Percentiles rank a stretch among this genome's conserved stretches.
Conservation (phyloP, 1,140 invertebrate genomes). For the Cardiocondyla obscurior region DNA sequence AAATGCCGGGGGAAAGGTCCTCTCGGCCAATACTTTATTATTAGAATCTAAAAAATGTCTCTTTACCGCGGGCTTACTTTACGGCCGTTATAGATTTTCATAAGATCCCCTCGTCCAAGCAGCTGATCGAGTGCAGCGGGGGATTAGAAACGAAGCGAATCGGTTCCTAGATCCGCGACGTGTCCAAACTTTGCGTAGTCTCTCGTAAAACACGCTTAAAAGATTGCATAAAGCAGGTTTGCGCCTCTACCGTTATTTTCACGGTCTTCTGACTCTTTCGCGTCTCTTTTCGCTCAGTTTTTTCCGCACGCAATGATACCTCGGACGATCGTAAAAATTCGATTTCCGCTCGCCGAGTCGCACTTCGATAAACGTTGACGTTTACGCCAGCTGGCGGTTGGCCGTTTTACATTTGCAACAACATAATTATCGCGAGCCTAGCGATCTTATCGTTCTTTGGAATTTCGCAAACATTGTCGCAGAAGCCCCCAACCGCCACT, state of each 20-base stretch:
- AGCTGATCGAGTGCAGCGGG: not conserved
- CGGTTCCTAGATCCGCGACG: not conserved
- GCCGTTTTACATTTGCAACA: constrained; percentile 6
- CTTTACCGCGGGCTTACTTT: not conserved
- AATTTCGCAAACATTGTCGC: constrained; percentile 45
- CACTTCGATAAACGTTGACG: constrained; percentile 16
- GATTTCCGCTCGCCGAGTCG: not conserved
- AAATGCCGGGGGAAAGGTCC: not conserved
- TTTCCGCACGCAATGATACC: not conserved
- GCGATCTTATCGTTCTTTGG: not conserved
- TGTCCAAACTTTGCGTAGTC: not conserved
- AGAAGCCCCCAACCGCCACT: not conserved
- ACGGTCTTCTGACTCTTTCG: not conserved
- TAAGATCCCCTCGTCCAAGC: not conserved
- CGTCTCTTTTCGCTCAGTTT: not conserved
- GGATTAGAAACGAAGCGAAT: not conserved
- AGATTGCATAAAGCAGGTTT: constrained; percentile 5
- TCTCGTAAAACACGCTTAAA: constrained; percentile 26
- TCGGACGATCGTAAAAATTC: not conserved
- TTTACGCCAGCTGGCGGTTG: not conserved
- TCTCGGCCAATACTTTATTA: not conserved
- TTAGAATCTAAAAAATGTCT: not conserved
- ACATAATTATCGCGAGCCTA: constrained; percentile 33
- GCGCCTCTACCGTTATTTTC: too few relatives aligned
- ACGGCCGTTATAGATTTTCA: not conserved